Evolutionary conservation across 1,140 invertebrate species (phyloP).

Genomic region (Drosophila lacteicornis): DNA sequence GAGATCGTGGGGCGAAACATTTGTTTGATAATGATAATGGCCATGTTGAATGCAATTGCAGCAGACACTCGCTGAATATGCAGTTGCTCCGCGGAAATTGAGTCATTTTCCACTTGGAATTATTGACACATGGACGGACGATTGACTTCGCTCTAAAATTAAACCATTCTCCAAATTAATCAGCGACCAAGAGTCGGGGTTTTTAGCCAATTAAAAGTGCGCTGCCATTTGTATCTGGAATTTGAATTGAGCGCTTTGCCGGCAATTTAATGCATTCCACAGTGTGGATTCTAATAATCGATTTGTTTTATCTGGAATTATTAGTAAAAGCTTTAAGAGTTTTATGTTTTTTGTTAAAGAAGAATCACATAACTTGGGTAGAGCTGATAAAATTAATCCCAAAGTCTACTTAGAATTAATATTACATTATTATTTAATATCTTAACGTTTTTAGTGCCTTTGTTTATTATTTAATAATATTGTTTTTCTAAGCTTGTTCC

Average conservation of each 20-base stretch:
- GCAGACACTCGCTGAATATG: constrained; percentile 5
- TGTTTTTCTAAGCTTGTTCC: too few species aligned
- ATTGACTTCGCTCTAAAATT: neutral
- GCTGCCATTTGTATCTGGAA: neutral
- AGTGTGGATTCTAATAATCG: neutral
- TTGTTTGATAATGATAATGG: constrained; percentile 80
- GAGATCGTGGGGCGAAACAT: constrained; percentile 42
- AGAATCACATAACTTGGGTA: too few species aligned
- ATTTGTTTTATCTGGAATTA: neutral
- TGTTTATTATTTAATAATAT: too few species aligned
- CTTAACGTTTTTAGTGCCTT: too few species aligned
- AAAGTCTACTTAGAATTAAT: too few species aligned
- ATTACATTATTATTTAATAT: too few species aligned
- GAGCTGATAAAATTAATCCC: too few species aligned
- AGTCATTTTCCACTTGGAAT: constrained; percentile 37
- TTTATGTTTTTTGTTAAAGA: too few species aligned
- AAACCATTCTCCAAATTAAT: constrained; percentile 12
- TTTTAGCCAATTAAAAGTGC: constrained; percentile 1
- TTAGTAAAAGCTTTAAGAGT: too few species aligned
- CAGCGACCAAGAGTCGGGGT: neutral
- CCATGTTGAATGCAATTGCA: constrained; percentile 61
- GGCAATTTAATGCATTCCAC: neutral
- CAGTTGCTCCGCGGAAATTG: constrained; percentile 25
- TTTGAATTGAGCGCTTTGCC: too few species aligned
- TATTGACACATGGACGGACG: constrained; percentile 27